These are phyloP conservation scores for Sterna hirundo DNA, from an alignment of 2,113 vertebrate genomes.

Conservation along the genomic window DNA sequence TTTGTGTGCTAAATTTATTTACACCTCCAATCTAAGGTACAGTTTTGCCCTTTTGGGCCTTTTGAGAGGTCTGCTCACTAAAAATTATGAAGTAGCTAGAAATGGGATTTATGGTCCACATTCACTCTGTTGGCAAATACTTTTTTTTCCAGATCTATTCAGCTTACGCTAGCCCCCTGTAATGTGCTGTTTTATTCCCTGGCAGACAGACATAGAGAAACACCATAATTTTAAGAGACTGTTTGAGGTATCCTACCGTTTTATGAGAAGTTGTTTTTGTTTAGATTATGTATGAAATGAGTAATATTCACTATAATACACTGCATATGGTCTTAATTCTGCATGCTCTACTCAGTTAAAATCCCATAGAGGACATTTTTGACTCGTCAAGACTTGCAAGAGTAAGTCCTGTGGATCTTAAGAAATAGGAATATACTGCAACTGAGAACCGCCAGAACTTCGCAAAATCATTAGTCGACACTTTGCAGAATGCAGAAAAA, in stretches of 20 bases:
- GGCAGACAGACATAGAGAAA: not conserved
- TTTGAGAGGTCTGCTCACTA: not conserved
- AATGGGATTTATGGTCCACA: not conserved
- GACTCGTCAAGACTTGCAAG: not conserved
- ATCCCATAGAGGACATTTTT: not conserved
- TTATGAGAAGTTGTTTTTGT: not conserved
- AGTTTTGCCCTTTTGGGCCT: not conserved
- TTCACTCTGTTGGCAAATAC: not conserved
- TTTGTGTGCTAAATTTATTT: conserved; percentile 5
- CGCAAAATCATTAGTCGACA: not conserved
- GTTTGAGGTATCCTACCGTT: not conserved
- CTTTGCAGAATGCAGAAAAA: not conserved
- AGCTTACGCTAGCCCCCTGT: not conserved
- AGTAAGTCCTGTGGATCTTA: not conserved
- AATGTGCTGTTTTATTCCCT: not conserved
- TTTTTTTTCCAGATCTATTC: not conserved
- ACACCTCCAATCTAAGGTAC: not conserved
- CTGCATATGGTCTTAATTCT: not conserved
- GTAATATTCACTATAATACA: not conserved
- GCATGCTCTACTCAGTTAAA: not conserved
- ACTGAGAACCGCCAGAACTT: not conserved
- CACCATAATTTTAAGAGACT: not conserved
- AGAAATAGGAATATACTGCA: not conserved
- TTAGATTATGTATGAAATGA: not conserved
- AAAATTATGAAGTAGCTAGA: not conserved